Percentiles rank a stretch among this genome's conserved stretches.
Conservation (phyloP, 2,113 vertebrate species). For the Callopanchax toddi region DNA sequence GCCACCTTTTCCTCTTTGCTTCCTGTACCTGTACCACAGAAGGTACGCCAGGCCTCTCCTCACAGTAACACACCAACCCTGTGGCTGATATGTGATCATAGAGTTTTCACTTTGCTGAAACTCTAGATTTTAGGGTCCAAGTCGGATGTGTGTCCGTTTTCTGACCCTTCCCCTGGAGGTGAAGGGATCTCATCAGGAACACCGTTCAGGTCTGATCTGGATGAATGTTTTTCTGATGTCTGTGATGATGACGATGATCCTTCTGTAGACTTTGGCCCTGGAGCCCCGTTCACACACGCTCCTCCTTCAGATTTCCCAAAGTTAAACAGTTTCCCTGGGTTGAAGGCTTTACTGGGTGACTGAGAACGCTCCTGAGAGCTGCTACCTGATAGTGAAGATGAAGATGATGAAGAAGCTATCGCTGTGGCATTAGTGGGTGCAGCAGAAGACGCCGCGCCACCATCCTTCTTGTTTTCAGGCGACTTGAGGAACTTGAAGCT, state of each 20-base stretch:
- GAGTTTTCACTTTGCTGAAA: constrained; percentile 22
- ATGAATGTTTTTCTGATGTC: constrained; percentile 68
- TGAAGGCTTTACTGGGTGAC: constrained; percentile 95
- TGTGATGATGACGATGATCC: constrained; percentile 59
- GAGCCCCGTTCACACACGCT: constrained; percentile 84
- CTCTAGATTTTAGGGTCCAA: constrained; percentile 74
- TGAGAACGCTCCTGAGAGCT: constrained; percentile 86
- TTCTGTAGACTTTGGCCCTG: constrained; percentile 62
- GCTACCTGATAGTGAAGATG: constrained; percentile 69
- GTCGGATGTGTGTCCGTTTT: constrained; percentile 76
- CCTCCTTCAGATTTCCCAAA: constrained; percentile 87
- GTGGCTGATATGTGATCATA: constrained; percentile 24
- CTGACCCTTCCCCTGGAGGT: constrained; percentile 69
- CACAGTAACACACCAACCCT: constrained; percentile 52
- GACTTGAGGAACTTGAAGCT: constrained; percentile 97
- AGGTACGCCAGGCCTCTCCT: constrained; percentile 42
- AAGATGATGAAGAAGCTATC: constrained; percentile 12
- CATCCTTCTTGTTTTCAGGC: constrained; percentile 88
- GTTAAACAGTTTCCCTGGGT: constrained; percentile 93
- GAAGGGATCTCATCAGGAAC: constrained; percentile 81
- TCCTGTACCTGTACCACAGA: constrained; percentile 46
- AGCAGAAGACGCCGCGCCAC: constrained; percentile 19
- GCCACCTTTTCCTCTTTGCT: constrained; percentile 35
- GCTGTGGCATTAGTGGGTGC: constrained; percentile 20
- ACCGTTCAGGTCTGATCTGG: constrained; percentile 83